Evolutionary conservation across 2,797 vertebrate genomes (phyloP), one percentile per base, ranked within the genome.

Genomic region (Gobionotothen gibberifrons): DNA sequence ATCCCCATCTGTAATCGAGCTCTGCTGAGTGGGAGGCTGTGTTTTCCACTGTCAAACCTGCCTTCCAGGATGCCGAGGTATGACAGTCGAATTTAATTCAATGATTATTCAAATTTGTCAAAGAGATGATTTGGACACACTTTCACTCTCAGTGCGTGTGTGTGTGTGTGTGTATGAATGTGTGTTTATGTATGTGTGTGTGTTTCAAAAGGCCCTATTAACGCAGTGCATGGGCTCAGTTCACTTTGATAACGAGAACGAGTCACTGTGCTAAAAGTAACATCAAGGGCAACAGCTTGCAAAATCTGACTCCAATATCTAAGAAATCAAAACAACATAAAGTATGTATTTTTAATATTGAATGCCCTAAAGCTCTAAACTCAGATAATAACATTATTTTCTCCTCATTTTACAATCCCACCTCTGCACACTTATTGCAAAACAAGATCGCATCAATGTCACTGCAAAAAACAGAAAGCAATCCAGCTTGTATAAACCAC

Each of bases 51-150:
- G 86, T 90, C 84, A 87, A 87, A 85, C 85, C 77, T 84, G 70
- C 79, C 74, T 80, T 86, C 78, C 74, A 80, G 79, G 82, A 90
- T 66, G 73, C 60, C n/a, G 72, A 90, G 81, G 77, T 84, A 90
- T 84, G 86, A 90, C 87, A 87, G 86, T 82, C 62, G 70, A 87
- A 91, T 93, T 87, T 79, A 87, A 91, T 90, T 88, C 80, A 84
- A 87, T 84, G 85, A 89, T 86, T 90, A 90, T 92, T 90, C 70
- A 90, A 89, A 93, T 90, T 84, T 89, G 66, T 62, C 52, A 66
- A 82, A 85, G 76, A 76, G 76, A 82, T 76, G 61, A 90, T 86
- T 85, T 83, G 79, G 89, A 86, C 48, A 82, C 64, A 82, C 71
- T 84, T 78, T 55, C 59, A 74, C 66, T 75, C 54, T 60, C 67